Percentiles rank a stretch among this genome's conserved stretches.
These are phyloP conservation scores for Tylochromis polylepis DNA, from an alignment of 2,113 vertebrate genomes.

Conservation along the genomic window DNA sequence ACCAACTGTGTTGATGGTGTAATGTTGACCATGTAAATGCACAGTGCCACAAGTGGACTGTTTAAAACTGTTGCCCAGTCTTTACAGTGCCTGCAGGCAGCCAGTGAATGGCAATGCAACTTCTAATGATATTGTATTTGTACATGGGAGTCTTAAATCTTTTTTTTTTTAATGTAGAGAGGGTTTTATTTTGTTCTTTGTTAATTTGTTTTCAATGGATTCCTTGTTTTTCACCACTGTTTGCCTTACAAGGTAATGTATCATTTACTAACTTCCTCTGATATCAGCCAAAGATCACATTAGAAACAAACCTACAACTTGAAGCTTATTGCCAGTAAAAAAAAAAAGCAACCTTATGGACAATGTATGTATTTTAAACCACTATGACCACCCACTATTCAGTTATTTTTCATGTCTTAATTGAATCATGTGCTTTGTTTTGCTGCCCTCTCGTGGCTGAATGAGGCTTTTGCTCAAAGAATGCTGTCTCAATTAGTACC, in stretches of 20 bases:
- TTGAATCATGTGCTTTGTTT: conserved; percentile 21
- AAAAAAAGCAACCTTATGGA: neutral
- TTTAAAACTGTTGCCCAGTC: neutral
- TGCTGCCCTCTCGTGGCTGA: conserved; percentile 66
- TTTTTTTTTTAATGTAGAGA: neutral
- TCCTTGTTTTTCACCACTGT: conserved; percentile 60
- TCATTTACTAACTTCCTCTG: conserved; percentile 57
- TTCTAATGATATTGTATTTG: conserved; percentile 17
- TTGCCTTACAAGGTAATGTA: conserved; percentile 63
- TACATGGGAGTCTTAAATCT: conserved; percentile 8
- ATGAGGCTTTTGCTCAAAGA: conserved; percentile 40
- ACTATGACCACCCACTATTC: neutral
- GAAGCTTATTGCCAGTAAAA: conserved; percentile 3
- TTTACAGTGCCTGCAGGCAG: conserved; percentile 44
- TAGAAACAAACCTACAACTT: conserved; percentile 52
- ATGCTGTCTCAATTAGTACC: conserved; percentile 62
- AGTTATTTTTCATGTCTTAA: neutral
- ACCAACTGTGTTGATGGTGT: neutral
- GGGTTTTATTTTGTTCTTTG: neutral
- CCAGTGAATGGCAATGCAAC: conserved; percentile 23
- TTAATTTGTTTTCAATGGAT: conserved; percentile 4
- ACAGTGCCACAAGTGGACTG: neutral
- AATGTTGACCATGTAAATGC: neutral
- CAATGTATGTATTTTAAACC: neutral
- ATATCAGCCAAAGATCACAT: conserved; percentile 74